Conservation (phyloP, 2,888 invertebrate species). For the Tholera decimalis region DNA sequence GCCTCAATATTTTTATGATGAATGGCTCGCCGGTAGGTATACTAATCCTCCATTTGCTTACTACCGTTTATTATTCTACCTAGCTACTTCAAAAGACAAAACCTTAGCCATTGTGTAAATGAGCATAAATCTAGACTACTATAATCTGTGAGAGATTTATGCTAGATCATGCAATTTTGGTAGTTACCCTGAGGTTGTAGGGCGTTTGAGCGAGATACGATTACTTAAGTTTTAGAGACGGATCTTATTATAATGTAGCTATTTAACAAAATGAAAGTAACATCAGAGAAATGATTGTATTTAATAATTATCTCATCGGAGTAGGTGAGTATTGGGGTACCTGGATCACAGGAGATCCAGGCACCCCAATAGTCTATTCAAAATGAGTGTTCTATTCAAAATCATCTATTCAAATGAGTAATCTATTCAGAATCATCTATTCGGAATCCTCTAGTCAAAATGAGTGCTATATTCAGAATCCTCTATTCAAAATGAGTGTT, state of each 20-base stretch:
- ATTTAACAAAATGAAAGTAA: neutral
- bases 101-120: neutral
- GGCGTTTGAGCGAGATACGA: neutral
- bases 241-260: neutral
- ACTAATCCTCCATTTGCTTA: neutral
- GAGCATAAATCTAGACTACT: neutral
- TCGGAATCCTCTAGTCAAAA: too few relatives aligned
- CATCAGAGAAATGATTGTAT: too few relatives aligned
- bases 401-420: too few relatives aligned
- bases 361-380: too few relatives aligned
- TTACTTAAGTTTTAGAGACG: constrained; percentile 6
- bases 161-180: constrained; percentile 22
- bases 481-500: too few relatives aligned
- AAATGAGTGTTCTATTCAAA: too few relatives aligned
- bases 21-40: neutral
- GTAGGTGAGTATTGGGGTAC: too few relatives aligned
- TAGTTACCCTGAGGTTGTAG: constrained; percentile 29
- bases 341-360: too few relatives aligned
- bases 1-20: too few relatives aligned
- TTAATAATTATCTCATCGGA: too few relatives aligned
- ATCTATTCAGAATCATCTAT: too few relatives aligned
- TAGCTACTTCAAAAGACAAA: neutral
- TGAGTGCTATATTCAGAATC: too few relatives aligned
- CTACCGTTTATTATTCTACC: neutral
- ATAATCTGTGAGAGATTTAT: constrained; percentile 48